Conservation (phyloP, 2,888 invertebrate genomes). For the Volucella inflata region DNA sequence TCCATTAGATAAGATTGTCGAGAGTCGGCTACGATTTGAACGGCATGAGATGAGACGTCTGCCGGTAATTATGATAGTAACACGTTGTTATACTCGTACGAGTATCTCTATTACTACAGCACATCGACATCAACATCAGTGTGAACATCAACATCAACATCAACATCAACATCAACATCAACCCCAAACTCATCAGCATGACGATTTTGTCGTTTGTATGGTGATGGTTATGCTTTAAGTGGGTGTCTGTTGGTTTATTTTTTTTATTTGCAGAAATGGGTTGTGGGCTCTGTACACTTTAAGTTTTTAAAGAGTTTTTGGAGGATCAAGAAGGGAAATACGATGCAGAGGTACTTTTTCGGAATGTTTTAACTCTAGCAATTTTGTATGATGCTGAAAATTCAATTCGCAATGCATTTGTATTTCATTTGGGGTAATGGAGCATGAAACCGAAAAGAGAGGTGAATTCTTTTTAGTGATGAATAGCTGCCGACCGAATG, state of each 20-base stretch:
- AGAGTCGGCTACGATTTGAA: background rate
- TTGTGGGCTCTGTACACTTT: conserved; percentile 44
- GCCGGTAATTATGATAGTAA: background rate
- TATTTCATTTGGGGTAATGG: conserved; percentile 14
- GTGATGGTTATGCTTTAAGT: background rate
- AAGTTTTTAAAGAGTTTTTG: conserved; percentile 54
- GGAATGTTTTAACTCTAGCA: background rate
- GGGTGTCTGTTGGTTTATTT: background rate
- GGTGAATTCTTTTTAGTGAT: background rate
- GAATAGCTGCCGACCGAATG: conserved; percentile 1
- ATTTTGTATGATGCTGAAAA: background rate
- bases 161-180: background rate
- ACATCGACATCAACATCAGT: conserved; percentile 24
- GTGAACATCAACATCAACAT: conserved; percentile 29
- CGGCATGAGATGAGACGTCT: background rate
- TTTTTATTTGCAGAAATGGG: background rate
- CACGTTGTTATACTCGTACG: background rate
- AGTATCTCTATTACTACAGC: conserved; percentile 1
- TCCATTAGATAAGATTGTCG: conserved; percentile 46
- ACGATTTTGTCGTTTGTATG: conserved; percentile 25
- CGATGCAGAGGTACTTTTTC: background rate
- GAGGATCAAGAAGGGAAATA: conserved; percentile 54
- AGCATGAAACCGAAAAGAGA: background rate
- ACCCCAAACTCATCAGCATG: background rate
- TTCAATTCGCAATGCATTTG: conserved; percentile 1